A percentile compares a stretch with the other conserved stretches of the same genome.
phyloP scores from a whole-genome alignment of 2,888 invertebrate genomes.

The Calameuta idolon region DNA sequence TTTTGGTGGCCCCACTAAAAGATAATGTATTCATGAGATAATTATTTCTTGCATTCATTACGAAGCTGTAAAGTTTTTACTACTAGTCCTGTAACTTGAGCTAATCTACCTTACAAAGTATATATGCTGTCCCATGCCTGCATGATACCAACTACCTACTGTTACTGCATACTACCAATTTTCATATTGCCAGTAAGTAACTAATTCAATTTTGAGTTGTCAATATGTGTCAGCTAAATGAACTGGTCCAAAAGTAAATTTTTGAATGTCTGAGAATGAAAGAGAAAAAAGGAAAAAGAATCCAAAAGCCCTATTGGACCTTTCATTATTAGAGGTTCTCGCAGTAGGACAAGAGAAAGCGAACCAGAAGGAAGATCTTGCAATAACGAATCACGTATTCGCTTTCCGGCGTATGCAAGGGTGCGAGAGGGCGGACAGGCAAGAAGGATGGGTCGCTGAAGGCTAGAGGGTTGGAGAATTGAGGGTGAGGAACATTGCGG shows the following conservation, averaged over 20 bases:
- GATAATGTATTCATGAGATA: constrained; percentile 63
- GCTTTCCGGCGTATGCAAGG: constrained; percentile 36
- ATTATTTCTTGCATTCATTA: constrained; percentile 63
- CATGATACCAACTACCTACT: not conserved
- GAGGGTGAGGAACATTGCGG: constrained; percentile 35
- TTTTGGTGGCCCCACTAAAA: constrained; percentile 53
- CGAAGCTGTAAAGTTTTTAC: constrained; percentile 56
- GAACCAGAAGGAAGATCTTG: constrained; percentile 22
- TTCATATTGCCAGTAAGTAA: not conserved
- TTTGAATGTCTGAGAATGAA: not conserved
- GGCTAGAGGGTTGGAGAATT: not conserved
- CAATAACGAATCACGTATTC: constrained; percentile 47
- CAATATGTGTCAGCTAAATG: not conserved
- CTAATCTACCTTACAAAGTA: constrained; percentile 55
- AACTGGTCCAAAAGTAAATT: not conserved
- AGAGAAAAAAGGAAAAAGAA: not conserved
- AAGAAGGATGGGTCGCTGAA: not conserved
- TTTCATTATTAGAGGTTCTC: not conserved
- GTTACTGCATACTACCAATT: not conserved
- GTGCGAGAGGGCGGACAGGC: constrained; percentile 17
- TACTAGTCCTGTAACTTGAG: constrained; percentile 37
- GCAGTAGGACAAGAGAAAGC: not conserved
- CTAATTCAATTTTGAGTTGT: not conserved
- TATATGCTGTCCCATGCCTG: not conserved
- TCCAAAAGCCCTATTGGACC: not conserved